Evolutionary conservation across 2,113 vertebrate species (phyloP).

Genomic region (Peromyscus polionotus): DNA sequence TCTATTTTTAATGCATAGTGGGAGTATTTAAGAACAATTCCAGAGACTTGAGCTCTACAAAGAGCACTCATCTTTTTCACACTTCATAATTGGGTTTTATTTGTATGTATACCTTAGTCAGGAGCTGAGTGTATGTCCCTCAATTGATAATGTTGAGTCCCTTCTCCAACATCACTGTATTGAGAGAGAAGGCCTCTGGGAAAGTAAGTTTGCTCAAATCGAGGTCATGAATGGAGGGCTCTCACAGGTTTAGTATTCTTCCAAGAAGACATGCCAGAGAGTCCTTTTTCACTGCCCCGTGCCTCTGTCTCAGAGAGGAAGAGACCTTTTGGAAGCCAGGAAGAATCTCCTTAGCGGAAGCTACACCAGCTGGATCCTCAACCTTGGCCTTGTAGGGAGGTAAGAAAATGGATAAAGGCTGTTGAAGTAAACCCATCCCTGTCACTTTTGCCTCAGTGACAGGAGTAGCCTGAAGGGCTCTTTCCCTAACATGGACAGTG

Average conservation of each 20-base stretch:
- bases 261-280: neutral
- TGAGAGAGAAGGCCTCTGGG: neutral
- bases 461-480: too few relatives aligned
- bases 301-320: neutral
- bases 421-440: neutral
- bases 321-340: neutral
- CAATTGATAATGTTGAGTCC: neutral
- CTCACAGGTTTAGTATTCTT: neutral
- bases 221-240: neutral
- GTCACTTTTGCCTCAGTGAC: neutral
- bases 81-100: neutral
- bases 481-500: too few relatives aligned
- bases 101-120: neutral
- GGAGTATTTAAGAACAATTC: conserved; percentile 3
- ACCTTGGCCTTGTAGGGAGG: neutral
- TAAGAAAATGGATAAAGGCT: neutral
- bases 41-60: neutral
- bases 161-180: neutral
- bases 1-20: conserved; percentile 7
- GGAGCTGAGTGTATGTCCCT: neutral
- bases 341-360: neutral
- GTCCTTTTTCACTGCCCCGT: neutral
- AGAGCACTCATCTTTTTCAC: neutral
- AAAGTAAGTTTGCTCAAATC: neutral
- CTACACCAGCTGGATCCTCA: neutral